Conservation (phyloP, 1,140 invertebrate genomes). For the Penaeus japonicus region DNA sequence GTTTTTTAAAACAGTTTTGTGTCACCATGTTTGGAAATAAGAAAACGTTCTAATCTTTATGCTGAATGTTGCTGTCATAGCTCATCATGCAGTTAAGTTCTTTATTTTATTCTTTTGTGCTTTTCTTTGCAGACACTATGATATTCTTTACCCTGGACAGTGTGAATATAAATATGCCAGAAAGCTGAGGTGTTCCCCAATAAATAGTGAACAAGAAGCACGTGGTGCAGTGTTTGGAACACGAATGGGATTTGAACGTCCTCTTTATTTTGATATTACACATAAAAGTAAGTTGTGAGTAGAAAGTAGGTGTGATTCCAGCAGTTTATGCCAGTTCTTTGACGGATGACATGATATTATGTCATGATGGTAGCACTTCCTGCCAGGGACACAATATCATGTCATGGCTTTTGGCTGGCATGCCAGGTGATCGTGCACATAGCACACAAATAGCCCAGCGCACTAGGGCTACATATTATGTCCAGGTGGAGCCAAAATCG, state of each 20-base stretch:
- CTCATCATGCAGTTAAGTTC: background rate
- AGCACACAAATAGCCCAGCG: no score
- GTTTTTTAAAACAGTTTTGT: background rate
- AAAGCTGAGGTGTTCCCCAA: slow-evolving; percentile 93
- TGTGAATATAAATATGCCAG: slow-evolving; percentile 68
- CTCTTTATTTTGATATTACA: slow-evolving; percentile 84
- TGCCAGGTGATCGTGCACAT: no score
- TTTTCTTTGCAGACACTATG: slow-evolving; percentile 54
- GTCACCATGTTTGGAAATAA: background rate
- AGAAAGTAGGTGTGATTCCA: background rate
- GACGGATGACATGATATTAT: no score
- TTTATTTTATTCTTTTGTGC: background rate
- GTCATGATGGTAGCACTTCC: no score
- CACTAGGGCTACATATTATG: no score
- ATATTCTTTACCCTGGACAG: slow-evolving; percentile 54
- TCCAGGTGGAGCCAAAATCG: no score
- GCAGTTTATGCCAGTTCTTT: background rate
- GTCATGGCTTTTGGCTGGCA: no score
- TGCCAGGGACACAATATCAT: no score
- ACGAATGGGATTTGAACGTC: slow-evolving; percentile 97
- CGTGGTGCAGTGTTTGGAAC: slow-evolving; percentile 96
- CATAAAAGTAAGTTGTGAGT: slow-evolving; percentile 49
- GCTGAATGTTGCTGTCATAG: background rate
- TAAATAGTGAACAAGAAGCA: slow-evolving; percentile 90
- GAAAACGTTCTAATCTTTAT: background rate